These are phyloP conservation scores for Esperia sulphurella DNA, from an alignment of 2,888 invertebrate species.

Conservation along the genomic window DNA sequence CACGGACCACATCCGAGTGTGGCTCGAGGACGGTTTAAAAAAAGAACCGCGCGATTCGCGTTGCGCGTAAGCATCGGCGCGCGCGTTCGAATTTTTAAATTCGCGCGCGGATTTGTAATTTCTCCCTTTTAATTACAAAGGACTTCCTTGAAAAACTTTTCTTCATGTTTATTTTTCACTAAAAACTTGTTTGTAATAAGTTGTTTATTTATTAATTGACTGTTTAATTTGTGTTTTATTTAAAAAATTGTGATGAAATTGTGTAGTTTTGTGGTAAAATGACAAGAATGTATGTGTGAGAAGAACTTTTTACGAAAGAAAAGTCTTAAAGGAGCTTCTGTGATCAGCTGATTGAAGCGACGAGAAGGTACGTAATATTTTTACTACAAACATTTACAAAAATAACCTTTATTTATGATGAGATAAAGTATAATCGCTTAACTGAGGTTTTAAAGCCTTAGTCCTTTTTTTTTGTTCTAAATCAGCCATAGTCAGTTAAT, in stretches of 20 bases:
- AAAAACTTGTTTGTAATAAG: background rate
- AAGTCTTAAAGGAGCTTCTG: slow-evolving; percentile 24
- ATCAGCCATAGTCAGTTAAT: too few relatives aligned
- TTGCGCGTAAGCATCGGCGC: slow-evolving; percentile 66
- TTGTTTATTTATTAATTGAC: background rate
- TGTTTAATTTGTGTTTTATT: background rate
- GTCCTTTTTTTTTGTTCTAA: too few relatives aligned
- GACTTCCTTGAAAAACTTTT: slow-evolving; percentile 6
- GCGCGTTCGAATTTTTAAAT: slow-evolving; percentile 44
- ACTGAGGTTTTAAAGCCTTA: too few relatives aligned
- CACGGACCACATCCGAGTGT: slow-evolving; percentile 75
- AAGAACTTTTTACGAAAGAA: slow-evolving; percentile 36
- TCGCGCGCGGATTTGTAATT: slow-evolving; percentile 25
- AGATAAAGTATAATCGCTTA: too few relatives aligned
- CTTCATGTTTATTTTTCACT: slow-evolving; percentile 18
- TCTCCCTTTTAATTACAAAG: slow-evolving; percentile 25
- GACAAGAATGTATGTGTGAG: slow-evolving; percentile 39
- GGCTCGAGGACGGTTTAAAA: slow-evolving; percentile 58
- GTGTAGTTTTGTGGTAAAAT: slow-evolving; percentile 40
- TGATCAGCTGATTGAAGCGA: slow-evolving; percentile 23
- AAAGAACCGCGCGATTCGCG: slow-evolving; percentile 56
- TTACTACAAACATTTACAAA: background rate
- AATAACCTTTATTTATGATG: too few relatives aligned
- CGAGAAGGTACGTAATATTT: slow-evolving; percentile 29
- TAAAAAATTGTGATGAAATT: slow-evolving; percentile 7